These are phyloP conservation scores for Saccostrea cuccullata DNA, from an alignment of 1,140 invertebrate species.

Conservation along the genomic window DNA sequence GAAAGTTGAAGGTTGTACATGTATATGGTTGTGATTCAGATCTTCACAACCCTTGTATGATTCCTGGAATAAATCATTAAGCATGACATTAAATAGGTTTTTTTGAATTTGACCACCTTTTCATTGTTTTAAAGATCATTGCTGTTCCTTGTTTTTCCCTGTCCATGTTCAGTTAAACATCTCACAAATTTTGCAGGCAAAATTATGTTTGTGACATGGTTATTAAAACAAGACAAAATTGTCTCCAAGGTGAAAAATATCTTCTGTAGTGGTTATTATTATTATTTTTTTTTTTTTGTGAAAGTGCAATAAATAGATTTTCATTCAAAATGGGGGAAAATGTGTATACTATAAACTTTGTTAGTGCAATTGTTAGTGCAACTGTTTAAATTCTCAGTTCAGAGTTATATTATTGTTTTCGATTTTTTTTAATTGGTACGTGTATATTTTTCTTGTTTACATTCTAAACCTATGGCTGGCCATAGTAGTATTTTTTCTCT, in stretches of 20 bases:
- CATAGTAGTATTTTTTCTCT: constrained; percentile 8
- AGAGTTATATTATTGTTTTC: background rate
- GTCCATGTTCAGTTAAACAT: background rate
- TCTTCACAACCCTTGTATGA: no score
- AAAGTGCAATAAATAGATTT: constrained; percentile 34
- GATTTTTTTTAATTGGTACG: background rate
- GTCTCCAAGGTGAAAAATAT: background rate
- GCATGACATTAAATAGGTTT: no score
- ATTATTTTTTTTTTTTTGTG: background rate
- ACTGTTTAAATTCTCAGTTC: background rate
- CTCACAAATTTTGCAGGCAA: constrained; percentile 15
- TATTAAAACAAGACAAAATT: background rate
- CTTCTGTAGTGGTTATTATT: background rate
- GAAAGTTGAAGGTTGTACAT: no score
- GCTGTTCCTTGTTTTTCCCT: background rate
- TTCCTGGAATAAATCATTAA: no score
- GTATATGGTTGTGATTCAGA: no score
- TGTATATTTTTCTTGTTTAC: background rate
- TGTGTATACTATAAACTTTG: background rate
- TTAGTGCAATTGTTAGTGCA: constrained; percentile 7
- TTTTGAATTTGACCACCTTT: background rate
- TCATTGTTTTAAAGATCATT: background rate
- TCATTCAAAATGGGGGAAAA: constrained; percentile 1
- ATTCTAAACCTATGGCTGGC: constrained; percentile 25
- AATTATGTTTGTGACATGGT: constrained; percentile 27